Base-by-base conservation (phyloP, 64 coral and sea anemone species). In the Platygyra sinensis region DNA sequence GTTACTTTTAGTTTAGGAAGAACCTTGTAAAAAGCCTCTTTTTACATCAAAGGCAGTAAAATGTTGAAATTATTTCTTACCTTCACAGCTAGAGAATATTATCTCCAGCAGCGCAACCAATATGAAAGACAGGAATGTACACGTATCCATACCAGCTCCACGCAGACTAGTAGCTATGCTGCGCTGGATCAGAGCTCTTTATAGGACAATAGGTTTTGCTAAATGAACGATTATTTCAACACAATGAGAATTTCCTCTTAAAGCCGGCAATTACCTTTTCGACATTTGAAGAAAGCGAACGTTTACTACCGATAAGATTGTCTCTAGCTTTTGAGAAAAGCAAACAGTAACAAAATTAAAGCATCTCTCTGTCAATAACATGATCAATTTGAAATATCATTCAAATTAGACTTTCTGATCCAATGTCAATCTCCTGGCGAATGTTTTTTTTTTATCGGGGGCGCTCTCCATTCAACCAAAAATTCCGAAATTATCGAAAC, bases 311-410 rank as follows among this genome's bases (percentile, higher is more conserved):
- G n/a, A 69, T 69, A n/a, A 69, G 65, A 69, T 69, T 24, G 22
- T 27, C n/a, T 11, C n/a, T 11, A 6, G 65, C 65, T 69, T 69
- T 25, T 69, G 65, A 69, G 65, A 69, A 69, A 69, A 22, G 65
- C n/a, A 69, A 69, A 69, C 65, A 69, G 65, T 69, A n/a, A 69
- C 65, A 10, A 69, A 69, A 69, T 69, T 69, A 69, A 69, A 69
- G 65, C 24, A 27, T 27, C 65, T 22, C n/a, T 69, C 65, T 69
- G 65, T 22, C 65, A 69, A 25, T 69, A 69, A 69, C 65, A 76
- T 39, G 73, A 76, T 30, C 29, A 38, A 38, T 20, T 76, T 76
- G 38, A 76, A 19, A 49, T 31, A 30, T 6, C 73, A 76, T 76
- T 31, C 73, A 76, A 46, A 76, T 18, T 20, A 76, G 14, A 76